Base-by-base conservation (phyloP, 2,113 vertebrate species). In the Malaclemys terrapin region DNA sequence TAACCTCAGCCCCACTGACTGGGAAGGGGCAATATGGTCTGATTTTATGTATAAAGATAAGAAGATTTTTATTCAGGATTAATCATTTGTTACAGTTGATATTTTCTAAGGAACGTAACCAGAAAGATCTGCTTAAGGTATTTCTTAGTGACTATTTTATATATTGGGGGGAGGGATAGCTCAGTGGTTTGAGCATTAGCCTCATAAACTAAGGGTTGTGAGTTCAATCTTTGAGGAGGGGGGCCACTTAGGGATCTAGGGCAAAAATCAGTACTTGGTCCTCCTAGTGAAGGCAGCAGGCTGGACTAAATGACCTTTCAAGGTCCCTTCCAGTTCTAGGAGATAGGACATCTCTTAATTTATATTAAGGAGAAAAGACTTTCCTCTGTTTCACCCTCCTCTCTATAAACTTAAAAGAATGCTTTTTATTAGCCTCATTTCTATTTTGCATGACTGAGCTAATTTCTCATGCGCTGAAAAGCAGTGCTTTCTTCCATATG, bases 401-500 rank as follows among this genome's bases (percentile, higher is more conserved):
- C 8, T 52, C 13, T 1, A 29, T 92, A 57, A 80, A 82, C 80
- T 95, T 91, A 92, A 89, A 92, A 92, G 88, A 82, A 91, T 93
- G 87, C 95, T 96, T 98, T 89, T 97, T 57, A 96, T 80, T 82
- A 65, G 16, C 59, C 47, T 82, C 80, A 88, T 95, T 96, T 96
- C 84, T 83, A 92, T 97, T 97, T 95, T 95, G 72, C 93, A 88
- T 94, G 91, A 80, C 91, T 86, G 65, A 95, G 59, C 87, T 96
- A 92, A 87, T 95, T 96, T 93, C 92, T 69, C 14, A 49, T 87
- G 89, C 45, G 91, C 72, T 90, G 87, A 88, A 97, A 93, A 96
- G 95, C 92, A 86, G 81, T 82, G 65, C 52, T 94, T 93, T 96
- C 93, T 93, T 96, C 93, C 89, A 96, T 88, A 72, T 5, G 56